These are phyloP conservation scores for Pterocles burchelli DNA, from an alignment of 2,113 vertebrate species.

Conservation along the genomic window DNA sequence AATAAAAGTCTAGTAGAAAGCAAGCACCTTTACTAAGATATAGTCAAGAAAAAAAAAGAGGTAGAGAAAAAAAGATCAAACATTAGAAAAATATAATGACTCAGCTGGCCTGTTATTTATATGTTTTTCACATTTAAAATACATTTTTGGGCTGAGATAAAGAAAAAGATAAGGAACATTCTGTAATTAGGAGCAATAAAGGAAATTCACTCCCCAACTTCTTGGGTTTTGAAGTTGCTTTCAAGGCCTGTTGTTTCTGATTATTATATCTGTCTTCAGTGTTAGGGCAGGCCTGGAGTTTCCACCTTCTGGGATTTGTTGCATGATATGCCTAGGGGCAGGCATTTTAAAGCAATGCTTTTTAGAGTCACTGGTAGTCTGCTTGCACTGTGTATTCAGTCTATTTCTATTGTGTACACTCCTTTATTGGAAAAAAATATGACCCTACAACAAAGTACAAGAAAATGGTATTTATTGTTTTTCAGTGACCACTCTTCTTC, in stretches of 20 bases:
- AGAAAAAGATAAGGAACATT: not conserved
- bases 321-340: not conserved
- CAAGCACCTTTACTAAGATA: not conserved
- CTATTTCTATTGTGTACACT: not conserved
- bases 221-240: slow-evolving; percentile 6
- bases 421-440: not conserved
- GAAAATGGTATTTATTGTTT: not conserved
- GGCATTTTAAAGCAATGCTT: not conserved
- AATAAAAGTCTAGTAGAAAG: not conserved
- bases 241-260: not conserved
- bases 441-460: not conserved
- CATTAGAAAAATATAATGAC: not conserved
- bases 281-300: not conserved
- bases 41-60: not conserved
- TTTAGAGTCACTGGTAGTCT: not conserved
- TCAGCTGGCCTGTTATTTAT: not conserved
- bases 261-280: not conserved
- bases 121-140: not conserved
- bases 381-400: not conserved
- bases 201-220: not conserved
- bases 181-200: not conserved
- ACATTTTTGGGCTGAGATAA: not conserved
- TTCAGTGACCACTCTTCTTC: not conserved
- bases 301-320: slow-evolving; percentile 6
- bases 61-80: not conserved